Conservation (phyloP, 2,113 vertebrate species). For the Larimichthys polyactis region DNA sequence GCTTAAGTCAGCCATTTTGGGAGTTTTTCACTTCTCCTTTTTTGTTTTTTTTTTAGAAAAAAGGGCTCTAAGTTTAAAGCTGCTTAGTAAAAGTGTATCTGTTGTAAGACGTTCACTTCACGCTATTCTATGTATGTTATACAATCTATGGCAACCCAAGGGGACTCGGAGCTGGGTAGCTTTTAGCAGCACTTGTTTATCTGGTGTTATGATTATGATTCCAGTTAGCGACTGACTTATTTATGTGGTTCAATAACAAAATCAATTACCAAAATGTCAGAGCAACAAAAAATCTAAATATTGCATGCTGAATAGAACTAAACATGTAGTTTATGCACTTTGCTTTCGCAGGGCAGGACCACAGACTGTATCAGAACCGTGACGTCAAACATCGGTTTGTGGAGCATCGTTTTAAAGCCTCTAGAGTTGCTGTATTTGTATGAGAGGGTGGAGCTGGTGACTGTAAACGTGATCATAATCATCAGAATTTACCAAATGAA, state of each 20-base stretch:
- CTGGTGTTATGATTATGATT: too few species aligned
- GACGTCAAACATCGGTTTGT: too few species aligned
- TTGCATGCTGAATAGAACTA: background rate
- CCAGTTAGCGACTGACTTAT: too few species aligned
- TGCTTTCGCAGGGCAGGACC: background rate
- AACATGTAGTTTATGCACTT: background rate
- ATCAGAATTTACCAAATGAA: too few species aligned
- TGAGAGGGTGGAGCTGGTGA: too few species aligned
- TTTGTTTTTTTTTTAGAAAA: background rate
- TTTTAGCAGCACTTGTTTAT: background rate
- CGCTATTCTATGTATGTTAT: background rate
- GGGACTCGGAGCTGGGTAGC: background rate
- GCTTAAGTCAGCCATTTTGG: slow-evolving; percentile 7
- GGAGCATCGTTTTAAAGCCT: too few species aligned
- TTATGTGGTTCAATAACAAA: background rate
- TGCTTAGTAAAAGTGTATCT: background rate
- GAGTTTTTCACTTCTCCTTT: background rate
- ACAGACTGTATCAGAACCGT: too few species aligned
- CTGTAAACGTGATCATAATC: too few species aligned
- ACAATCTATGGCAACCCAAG: background rate
- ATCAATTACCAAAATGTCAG: background rate
- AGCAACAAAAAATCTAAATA: background rate
- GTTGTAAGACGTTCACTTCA: background rate
- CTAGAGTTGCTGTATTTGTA: too few species aligned
- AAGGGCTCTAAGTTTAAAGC: background rate